Base-by-base conservation (phyloP, 2,888 invertebrate species). In the Lasioglossum villosulum region DNA sequence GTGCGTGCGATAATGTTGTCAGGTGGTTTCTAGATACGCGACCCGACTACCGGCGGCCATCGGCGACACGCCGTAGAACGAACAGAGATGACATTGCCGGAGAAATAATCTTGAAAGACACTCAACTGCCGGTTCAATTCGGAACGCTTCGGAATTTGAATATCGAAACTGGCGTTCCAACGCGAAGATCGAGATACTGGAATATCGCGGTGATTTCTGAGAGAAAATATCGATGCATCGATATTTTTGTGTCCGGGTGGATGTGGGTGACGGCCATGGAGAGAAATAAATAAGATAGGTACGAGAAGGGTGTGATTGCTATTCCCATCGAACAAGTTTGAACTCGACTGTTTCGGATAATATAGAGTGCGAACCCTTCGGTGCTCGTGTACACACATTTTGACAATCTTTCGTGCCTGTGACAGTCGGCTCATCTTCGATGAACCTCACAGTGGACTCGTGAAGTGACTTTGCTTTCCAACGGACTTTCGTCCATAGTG, bases 341-440 rank as follows among this genome's bases (percentile, higher is more conserved):
- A 56, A 56, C n/a, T n/a, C 12, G 12, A 56, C 1, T 12, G 56
- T 56, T 56, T 56, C n/a, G 23, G 52, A 52, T 52, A n/a, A n/a
- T n/a, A 63, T 34, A 59, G 68, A 66, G 75, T 73, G 75, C 78
- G 71, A 87, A 42, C 27, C n/a, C 27, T 74, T 59, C 59, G 8
- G 71, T 30, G 71, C 52, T 66, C 16, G 66, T 63, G 77, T 5
- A 68, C 63, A 75, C 63, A 56, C 78, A 27, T 72, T 80, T 79
- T 84, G 88, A 89, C 90, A 87, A 84, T 88, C 89, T 78, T 89
- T 85, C 83, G 89, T 85, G 77, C 84, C 90, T 88, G 83, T 70
- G 81, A 79, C 84, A 68, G 3, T 74, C 71, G 75, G 37, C 68
- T 78, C 63, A 6, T 30, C 68, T 16, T 14, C 48, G 34, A 52